A percentile compares a stretch with the other conserved stretches of the same genome.
phyloP scores from a whole-genome alignment of 1,140 invertebrate genomes.

The Camponotus pennsylvanicus region DNA sequence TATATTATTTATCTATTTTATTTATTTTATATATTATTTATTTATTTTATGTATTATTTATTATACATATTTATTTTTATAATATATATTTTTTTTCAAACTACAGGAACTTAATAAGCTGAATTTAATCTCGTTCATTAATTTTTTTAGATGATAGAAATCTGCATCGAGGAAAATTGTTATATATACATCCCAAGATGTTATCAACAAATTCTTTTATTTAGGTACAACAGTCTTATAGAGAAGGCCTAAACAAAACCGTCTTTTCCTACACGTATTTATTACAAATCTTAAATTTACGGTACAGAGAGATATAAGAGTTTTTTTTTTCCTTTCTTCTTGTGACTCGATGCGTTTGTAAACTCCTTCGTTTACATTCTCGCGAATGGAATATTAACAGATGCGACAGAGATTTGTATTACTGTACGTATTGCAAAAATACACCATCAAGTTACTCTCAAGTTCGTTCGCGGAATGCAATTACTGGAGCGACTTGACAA shows the following conservation, averaged over 20 bases:
- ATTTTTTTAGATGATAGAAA: too few relatives aligned
- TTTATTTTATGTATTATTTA: too few relatives aligned
- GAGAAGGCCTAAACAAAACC: slow-evolving; percentile 12
- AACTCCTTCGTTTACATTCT: slow-evolving; percentile 16
- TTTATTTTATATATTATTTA: too few relatives aligned
- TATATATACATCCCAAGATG: too few relatives aligned
- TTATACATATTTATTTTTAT: too few relatives aligned
- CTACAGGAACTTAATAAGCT: too few relatives aligned
- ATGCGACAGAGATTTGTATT: slow-evolving; percentile 15
- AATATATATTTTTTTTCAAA: too few relatives aligned
- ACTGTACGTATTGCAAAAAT: slow-evolving; percentile 65
- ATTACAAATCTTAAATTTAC: slow-evolving; percentile 70
- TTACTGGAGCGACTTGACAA: slow-evolving; percentile 86
- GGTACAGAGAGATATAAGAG: slow-evolving; percentile 28
- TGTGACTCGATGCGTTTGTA: slow-evolving; percentile 33
- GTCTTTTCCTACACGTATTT: slow-evolving; percentile 26
- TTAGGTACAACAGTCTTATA: not conserved
- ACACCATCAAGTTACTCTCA: slow-evolving; percentile 46
- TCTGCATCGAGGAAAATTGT: too few relatives aligned
- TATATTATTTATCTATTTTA: too few relatives aligned
- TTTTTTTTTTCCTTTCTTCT: not conserved
- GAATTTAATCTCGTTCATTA: too few relatives aligned
- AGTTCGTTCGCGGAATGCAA: not conserved
- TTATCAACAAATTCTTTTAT: slow-evolving; percentile 19
- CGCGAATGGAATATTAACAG: slow-evolving; percentile 47